A percentile compares a stretch with the other conserved stretches of the same genome.
These are phyloP conservation scores for Diadumene lineata DNA, from an alignment of 92 coral and sea anemone species.

Conservation along the genomic window DNA sequence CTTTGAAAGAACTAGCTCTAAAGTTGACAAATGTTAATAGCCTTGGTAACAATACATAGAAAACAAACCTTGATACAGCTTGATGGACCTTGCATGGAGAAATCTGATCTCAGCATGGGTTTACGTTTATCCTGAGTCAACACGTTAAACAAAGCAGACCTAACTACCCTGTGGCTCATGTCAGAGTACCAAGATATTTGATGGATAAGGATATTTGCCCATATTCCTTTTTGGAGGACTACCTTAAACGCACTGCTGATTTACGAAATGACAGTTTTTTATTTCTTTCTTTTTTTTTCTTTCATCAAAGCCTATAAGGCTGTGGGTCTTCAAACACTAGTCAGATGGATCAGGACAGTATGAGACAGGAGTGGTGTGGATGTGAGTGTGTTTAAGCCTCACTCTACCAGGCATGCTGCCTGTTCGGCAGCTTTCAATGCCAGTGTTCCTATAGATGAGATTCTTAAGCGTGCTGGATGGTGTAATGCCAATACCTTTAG, in stretches of 20 bases:
- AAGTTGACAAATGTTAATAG: slow-evolving; percentile 54
- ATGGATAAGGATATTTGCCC: slow-evolving; percentile 54
- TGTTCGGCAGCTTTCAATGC: too few relatives aligned
- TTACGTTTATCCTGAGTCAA: slow-evolving; percentile 42
- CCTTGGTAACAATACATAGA: slow-evolving; percentile 47
- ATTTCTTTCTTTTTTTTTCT: slow-evolving; percentile 45
- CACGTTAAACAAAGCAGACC: slow-evolving; percentile 64
- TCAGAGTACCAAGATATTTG: slow-evolving; percentile 48
- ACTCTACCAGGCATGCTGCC: too few relatives aligned
- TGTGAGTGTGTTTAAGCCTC: too few relatives aligned
- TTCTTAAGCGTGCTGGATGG: too few relatives aligned
- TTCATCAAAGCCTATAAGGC: slow-evolving; percentile 43
- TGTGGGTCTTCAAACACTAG: slow-evolving; percentile 16
- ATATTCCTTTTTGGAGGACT: slow-evolving; percentile 52
- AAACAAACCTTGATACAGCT: slow-evolving; percentile 48
- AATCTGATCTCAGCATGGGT: slow-evolving; percentile 38
- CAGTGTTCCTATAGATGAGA: too few relatives aligned
- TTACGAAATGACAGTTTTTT: slow-evolving; percentile 48
- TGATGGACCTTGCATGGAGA: slow-evolving; percentile 24
- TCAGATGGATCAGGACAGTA: slow-evolving; percentile 22
- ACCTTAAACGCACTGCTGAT: slow-evolving; percentile 30
- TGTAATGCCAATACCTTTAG: too few relatives aligned
- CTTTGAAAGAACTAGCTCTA: slow-evolving; percentile 40
- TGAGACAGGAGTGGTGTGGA: too few relatives aligned
- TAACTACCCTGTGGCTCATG: slow-evolving; percentile 48